These are phyloP conservation scores for Callospermophilus lateralis DNA, from an alignment of 2,113 vertebrate genomes.

Conservation along the genomic window DNA sequence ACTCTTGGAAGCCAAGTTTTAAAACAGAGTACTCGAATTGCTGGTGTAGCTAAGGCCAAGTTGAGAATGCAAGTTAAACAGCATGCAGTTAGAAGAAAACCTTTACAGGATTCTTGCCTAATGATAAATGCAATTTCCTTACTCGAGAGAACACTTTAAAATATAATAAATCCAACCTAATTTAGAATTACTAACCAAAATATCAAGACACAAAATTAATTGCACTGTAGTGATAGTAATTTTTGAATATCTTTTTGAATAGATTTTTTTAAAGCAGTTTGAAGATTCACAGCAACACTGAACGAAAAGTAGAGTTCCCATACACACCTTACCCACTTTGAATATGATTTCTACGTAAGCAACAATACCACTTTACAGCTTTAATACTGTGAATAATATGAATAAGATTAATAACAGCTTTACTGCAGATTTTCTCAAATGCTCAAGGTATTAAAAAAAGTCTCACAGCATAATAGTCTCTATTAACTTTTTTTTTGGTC, in stretches of 20 bases:
- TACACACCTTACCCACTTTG: too few species aligned
- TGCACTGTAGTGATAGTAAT: not conserved
- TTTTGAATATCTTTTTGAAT: not conserved
- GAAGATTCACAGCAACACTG: too few species aligned
- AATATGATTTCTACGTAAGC: constrained; percentile 25
- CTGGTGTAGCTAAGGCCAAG: constrained; percentile 50
- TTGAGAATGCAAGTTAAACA: constrained; percentile 63
- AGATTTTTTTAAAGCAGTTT: too few species aligned
- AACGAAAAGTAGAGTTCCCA: too few species aligned
- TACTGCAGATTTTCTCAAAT: constrained; percentile 51
- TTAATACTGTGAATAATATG: constrained; percentile 18
- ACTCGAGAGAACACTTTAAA: constrained; percentile 37
- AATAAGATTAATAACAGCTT: constrained; percentile 20
- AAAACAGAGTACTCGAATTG: constrained; percentile 65
- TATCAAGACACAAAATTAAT: constrained; percentile 49
- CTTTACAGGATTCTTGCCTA: not conserved
- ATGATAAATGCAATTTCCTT: constrained; percentile 56
- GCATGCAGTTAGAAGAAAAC: constrained; percentile 57
- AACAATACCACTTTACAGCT: constrained; percentile 33
- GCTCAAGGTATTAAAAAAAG: constrained; percentile 21
- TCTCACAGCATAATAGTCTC: not conserved
- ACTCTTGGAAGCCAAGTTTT: constrained; percentile 66
- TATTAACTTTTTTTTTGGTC: not conserved
- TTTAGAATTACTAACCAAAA: constrained; percentile 61
- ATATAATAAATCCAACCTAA: constrained; percentile 45